Percentiles rank a stretch among this genome's conserved stretches.
These are phyloP conservation scores for Onychostruthus taczanowskii DNA, from an alignment of 2,113 vertebrate genomes.

Conservation along the genomic window DNA sequence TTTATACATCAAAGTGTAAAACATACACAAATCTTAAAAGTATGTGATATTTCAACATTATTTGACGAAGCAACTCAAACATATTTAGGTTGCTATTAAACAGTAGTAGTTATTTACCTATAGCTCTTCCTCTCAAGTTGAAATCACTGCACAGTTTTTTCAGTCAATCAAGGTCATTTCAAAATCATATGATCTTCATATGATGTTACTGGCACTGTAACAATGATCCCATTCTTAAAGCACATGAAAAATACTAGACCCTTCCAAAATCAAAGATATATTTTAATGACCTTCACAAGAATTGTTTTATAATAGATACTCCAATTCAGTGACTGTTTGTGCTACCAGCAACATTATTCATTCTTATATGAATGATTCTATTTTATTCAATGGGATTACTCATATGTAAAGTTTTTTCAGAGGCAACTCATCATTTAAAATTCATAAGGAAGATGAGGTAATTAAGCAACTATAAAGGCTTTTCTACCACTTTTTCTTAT, in stretches of 20 bases:
- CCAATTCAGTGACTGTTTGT: neutral
- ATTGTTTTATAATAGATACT: neutral
- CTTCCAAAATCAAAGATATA: neutral
- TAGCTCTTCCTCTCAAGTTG: neutral
- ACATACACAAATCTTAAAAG: neutral
- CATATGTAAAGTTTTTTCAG: neutral
- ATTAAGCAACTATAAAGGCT: neutral
- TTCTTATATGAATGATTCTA: neutral
- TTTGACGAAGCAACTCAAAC: neutral
- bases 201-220: neutral
- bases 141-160: neutral
- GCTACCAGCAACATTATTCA: neutral
- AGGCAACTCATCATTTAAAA: neutral
- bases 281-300: neutral
- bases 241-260: neutral
- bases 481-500: neutral
- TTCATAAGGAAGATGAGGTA: neutral
- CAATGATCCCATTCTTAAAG: neutral
- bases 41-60: neutral
- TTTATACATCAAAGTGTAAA: neutral
- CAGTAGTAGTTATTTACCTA: neutral
- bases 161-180: neutral
- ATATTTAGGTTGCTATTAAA: neutral
- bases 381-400: neutral
- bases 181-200: neutral